phyloP scores from a whole-genome alignment of 2,113 vertebrate genomes.

The Grus americana region DNA sequence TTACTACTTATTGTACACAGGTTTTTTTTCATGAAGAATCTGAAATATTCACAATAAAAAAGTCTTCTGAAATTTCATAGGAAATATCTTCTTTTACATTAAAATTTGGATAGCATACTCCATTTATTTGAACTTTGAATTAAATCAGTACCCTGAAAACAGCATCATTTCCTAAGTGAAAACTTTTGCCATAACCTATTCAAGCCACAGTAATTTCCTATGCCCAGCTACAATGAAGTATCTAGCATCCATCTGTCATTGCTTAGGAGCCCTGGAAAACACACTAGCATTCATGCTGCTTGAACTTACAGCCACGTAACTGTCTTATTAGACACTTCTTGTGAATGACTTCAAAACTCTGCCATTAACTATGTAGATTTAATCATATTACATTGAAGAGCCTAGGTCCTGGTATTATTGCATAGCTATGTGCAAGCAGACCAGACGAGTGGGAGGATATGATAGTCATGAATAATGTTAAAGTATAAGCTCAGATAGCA shows the following conservation, averaged over 20 bases:
- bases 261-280: background rate
- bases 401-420: background rate
- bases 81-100: background rate
- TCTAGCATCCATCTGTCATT: background rate
- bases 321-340: background rate
- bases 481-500: background rate
- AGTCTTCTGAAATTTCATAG: background rate
- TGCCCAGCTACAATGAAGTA: background rate
- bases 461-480: background rate
- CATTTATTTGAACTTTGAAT: conserved; percentile 9
- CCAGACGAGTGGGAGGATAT: background rate
- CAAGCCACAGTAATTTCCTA: background rate
- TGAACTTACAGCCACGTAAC: background rate
- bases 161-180: background rate
- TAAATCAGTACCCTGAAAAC: background rate
- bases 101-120: background rate
- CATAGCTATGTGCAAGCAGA: background rate
- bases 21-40: background rate
- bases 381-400: background rate
- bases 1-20: background rate
- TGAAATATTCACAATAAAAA: conserved; percentile 16
- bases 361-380: background rate
- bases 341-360: background rate
- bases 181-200: background rate
- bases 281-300: background rate